Evolutionary conservation across 2,797 vertebrate genomes (phyloP).

Genomic region (Vipera ursinii): DNA sequence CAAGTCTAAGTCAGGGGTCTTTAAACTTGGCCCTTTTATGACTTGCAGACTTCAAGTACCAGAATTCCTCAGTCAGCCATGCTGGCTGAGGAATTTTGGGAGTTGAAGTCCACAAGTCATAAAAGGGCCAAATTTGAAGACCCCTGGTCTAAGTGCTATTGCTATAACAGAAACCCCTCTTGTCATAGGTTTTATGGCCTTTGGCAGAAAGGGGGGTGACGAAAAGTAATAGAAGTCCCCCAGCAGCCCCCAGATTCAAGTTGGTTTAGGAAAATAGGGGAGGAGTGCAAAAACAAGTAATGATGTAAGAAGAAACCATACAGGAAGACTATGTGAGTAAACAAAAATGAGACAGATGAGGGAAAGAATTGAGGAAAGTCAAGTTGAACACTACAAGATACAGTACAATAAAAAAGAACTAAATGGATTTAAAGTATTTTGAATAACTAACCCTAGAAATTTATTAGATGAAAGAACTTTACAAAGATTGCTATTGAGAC

Average conservation of each 20-base stretch:
- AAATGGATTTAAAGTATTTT: background rate
- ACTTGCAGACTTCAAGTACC: no score
- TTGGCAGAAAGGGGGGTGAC: background rate
- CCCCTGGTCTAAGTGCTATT: no score
- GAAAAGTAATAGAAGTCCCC: background rate
- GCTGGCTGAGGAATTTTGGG: no score
- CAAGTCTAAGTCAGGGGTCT: no score
- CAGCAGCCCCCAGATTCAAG: background rate
- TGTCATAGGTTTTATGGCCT: background rate
- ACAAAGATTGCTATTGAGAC: background rate
- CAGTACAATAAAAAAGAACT: background rate
- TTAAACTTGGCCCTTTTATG: no score
- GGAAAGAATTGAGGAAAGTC: background rate
- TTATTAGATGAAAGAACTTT: background rate
- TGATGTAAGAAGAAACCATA: background rate
- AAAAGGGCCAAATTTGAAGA: no score
- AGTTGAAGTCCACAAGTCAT: no score
- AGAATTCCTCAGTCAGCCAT: no score
- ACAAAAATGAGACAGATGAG: background rate
- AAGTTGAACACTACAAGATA: background rate
- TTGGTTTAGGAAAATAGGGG: background rate
- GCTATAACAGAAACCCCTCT: no score
- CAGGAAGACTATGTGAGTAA: background rate
- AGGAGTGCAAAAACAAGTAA: background rate
- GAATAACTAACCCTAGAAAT: background rate